These are phyloP conservation scores for Isaurus tuberculatus DNA, from an alignment of 92 coral and sea anemone species.

Conservation along the genomic window DNA sequence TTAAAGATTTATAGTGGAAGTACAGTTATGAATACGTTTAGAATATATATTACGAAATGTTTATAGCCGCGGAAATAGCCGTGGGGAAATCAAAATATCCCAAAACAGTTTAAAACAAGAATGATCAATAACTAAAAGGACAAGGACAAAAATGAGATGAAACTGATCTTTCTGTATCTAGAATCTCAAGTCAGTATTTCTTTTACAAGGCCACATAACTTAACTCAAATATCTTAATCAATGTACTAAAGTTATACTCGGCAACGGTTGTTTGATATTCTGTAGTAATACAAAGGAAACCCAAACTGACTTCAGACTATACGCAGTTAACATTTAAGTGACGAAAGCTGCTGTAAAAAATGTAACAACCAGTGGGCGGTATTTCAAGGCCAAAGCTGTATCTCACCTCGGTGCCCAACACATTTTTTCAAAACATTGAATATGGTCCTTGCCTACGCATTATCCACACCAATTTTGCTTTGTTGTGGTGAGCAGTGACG, in stretches of 20 bases:
- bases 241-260: too few relatives aligned
- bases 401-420: neutral
- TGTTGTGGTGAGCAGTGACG: neutral
- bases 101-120: constrained; percentile 22
- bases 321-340: neutral
- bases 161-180: neutral
- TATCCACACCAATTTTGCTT: neutral
- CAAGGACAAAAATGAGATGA: neutral
- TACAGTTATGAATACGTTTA: neutral
- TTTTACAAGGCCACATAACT: too few relatives aligned
- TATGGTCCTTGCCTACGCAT: neutral
- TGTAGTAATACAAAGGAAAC: too few relatives aligned
- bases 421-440: neutral
- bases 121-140: neutral
- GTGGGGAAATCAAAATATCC: constrained; percentile 12
- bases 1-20: neutral
- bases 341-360: neutral
- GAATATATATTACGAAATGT: constrained; percentile 11
- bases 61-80: constrained; percentile 38
- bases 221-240: too few relatives aligned
- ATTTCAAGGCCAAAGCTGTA: neutral
- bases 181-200: too few relatives aligned
- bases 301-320: neutral
- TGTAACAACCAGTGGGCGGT: neutral
- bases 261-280: too few relatives aligned